Evolutionary conservation across 2,113 vertebrate species (phyloP), one percentile per base, ranked within the genome.

Genomic region (Silurus glanis): DNA sequence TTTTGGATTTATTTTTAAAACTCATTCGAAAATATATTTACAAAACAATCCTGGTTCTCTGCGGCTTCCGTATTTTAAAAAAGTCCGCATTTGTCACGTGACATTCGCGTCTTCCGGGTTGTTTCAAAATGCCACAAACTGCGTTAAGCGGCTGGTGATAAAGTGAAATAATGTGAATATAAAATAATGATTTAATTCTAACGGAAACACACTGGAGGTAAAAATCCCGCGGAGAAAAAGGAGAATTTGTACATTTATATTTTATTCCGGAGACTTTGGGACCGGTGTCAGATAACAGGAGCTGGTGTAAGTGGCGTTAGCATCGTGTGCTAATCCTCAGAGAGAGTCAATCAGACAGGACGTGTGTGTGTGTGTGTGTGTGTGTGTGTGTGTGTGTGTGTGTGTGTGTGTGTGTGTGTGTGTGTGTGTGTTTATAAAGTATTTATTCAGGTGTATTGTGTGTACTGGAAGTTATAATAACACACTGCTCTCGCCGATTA

Each of bases 21-120:
- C 21, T 56, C 14, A 0, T 28, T 16, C 13, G 1, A 25, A 76
- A 76, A 53, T 13, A 53, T 12, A 53, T n/a, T 58, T 13, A 14
- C 72, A 13, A 25, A 78, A 25, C 49, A 17, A 8, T n/a, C 25
- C 23, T 55, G 25, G 17, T 45, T 81, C 9, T 37, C 37, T 37
- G 37, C 37, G 45, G 37, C 49, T 62, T 55, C 56, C 56, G 61
- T 84, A 47, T 37, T 13, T 59, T 17, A 14, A 0, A 9, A 5
- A n/a, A 81, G 61, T 76, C 93, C 93, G 94, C 94, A 92, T 17
- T 91, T 23, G 90, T 92, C 94, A 93, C 89, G 88, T 91, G 90
- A 90, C 66, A 37, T 10, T 5, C 58, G 64, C 80, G 76, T 86
- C 86, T 87, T 90, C 72, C 80, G 69, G 47, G 76, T 87, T 90